Conservation (phyloP, 2,113 vertebrate species). For the Uria aalge region DNA sequence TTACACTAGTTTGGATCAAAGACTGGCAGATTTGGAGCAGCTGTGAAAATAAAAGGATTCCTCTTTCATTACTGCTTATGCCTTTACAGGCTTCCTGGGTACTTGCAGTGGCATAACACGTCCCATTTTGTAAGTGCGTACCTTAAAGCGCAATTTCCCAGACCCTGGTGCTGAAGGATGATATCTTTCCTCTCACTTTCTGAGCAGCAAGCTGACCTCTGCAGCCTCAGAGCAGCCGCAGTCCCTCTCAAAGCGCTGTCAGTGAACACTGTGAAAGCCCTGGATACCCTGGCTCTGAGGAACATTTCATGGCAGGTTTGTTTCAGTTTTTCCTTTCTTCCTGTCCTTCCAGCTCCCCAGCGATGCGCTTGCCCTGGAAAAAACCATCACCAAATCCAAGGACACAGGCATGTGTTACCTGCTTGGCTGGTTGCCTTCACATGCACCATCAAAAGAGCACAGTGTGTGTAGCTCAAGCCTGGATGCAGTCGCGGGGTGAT, state of each 20-base stretch:
- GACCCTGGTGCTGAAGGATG: neutral
- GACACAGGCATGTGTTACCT: neutral
- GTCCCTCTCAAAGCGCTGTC: neutral
- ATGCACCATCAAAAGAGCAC: neutral
- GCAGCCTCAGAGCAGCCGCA: neutral
- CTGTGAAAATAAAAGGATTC: neutral
- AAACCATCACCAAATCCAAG: neutral
- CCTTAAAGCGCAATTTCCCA: neutral
- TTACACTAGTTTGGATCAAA: neutral
- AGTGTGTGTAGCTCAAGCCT: neutral
- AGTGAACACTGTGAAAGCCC: neutral
- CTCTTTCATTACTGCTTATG: neutral
- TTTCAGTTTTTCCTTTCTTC: neutral
- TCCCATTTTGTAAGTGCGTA: neutral
- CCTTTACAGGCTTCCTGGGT: neutral
- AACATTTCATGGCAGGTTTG: neutral
- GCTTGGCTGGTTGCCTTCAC: neutral
- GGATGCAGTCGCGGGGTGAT: neutral
- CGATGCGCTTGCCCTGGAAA: neutral
- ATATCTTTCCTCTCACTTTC: neutral
- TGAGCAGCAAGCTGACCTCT: neutral
- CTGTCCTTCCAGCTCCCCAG: neutral
- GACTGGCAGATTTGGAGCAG: neutral
- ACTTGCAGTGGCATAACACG: neutral
- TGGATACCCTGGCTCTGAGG: fast-evolving